Evolutionary conservation across 2,113 vertebrate genomes (phyloP), one percentile per base, ranked within the genome.

Genomic region (Rhizomys pruinosus): DNA sequence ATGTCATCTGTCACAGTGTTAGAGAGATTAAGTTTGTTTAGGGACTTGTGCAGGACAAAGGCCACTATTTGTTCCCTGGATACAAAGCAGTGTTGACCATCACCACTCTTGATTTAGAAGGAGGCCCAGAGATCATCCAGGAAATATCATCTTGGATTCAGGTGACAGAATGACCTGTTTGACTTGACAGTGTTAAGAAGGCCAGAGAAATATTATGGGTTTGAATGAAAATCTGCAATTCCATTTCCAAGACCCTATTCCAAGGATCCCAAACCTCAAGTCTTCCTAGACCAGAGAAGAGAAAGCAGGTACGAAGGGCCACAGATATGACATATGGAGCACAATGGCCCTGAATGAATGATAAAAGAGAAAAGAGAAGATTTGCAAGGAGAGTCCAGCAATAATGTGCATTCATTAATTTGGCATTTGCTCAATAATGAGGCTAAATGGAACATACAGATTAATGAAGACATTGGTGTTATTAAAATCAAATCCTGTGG

Each of bases 401-500:
- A 98, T 97, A 97, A 98, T 95, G 96, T 96, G 96, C 98, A 97
- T 97, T 96, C 97, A 97, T 98, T 98, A 98, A 98, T 98, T 98
- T 97, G 97, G 96, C 97, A 98, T 98, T 98, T 98, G 98, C 97
- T 97, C 98, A 97, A 98, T 98, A 98, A 98, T 98, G 98, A 98
- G 97, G 96, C 98, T 98, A 98, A 98, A 98, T 98, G 98, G 98
- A 98, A 98, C 97, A 97, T 96, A 98, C 97, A 98, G 98, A 98
- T 98, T 98, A 99, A 99, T 99, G 99, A 99, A 99, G 99, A 99
- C 98, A 98, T 98, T 98, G 98, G 97, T 97, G 98, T 99, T 99
- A 99, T 99, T 99, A 99, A 99, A 99, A 99, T 99, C 98, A 98
- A 99, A 99, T 99, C 98, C 98, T 98, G 98, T 95, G 97, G 98